Evolutionary conservation across 2,113 vertebrate genomes (phyloP).

Genomic region (Coptodon bakossiorum): DNA sequence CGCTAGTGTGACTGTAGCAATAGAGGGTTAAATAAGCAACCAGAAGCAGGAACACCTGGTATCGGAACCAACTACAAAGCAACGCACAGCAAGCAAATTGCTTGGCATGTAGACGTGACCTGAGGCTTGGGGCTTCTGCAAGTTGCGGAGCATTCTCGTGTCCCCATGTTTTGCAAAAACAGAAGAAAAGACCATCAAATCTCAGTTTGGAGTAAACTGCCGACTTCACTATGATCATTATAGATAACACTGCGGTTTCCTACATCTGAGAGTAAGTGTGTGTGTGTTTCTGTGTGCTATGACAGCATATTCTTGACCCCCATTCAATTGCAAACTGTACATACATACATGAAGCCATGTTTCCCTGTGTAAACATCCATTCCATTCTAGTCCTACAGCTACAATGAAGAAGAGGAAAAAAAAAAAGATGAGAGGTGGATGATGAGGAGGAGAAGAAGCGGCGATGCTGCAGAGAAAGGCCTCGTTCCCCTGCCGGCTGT

Average conservation of each 20-base stretch:
- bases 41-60: background rate
- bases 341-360: constrained; percentile 32
- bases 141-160: background rate
- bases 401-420: constrained; percentile 3
- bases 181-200: background rate
- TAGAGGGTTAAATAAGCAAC: background rate
- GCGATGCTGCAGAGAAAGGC: constrained; percentile 33
- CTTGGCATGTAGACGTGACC: background rate
- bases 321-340: constrained; percentile 11
- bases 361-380: constrained; percentile 55
- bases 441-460: background rate
- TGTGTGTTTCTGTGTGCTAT: background rate
- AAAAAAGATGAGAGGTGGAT: background rate
- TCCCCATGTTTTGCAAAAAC: background rate
- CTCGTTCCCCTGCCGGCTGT: constrained; percentile 32
- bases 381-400: constrained; percentile 44
- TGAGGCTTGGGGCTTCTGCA: background rate
- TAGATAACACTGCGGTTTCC: background rate
- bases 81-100: background rate
- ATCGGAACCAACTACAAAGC: background rate
- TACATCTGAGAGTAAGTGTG: background rate
- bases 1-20: background rate
- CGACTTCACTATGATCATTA: background rate
- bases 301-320: constrained; percentile 37
- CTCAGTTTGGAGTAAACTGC: background rate